Conservation (phyloP, 1,140 invertebrate genomes). For the Caerostris extrusa region DNA sequence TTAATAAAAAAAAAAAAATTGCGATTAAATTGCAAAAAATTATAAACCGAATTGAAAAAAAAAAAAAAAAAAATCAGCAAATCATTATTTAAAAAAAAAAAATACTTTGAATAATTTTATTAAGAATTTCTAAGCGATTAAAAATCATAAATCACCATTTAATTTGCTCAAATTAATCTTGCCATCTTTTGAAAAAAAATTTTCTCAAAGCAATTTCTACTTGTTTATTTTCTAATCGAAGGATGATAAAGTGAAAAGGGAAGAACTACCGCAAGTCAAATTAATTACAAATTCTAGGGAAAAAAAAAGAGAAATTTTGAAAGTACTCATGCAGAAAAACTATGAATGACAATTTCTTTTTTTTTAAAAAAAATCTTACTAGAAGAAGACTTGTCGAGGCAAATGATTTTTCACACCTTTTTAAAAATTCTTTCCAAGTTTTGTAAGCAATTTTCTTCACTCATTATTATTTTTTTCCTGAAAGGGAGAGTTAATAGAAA, state of each 20-base stretch:
- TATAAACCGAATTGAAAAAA: too few relatives aligned
- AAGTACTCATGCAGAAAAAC: neutral
- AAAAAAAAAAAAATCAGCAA: too few relatives aligned
- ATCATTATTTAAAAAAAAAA: too few relatives aligned
- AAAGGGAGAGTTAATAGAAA: neutral
- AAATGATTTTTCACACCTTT: neutral
- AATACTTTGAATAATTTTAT: neutral
- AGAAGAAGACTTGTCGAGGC: neutral
- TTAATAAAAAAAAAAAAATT: too few relatives aligned
- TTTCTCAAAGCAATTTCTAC: neutral
- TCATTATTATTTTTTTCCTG: neutral
- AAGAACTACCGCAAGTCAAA: neutral
- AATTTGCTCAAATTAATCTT: neutral
- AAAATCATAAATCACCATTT: neutral
- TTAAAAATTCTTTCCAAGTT: neutral
- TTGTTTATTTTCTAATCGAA: neutral
- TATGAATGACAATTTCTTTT: neutral
- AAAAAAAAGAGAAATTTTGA: neutral
- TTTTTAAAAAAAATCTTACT: neutral
- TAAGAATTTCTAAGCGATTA: neutral
- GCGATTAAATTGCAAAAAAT: too few relatives aligned
- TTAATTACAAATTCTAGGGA: neutral
- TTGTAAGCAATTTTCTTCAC: conserved; percentile 14
- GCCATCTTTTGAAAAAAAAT: neutral
- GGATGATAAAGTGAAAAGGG: neutral